Evolutionary conservation across 2,888 invertebrate species (phyloP), one percentile per base, ranked within the genome.

Genomic region (Acronicta alni): DNA sequence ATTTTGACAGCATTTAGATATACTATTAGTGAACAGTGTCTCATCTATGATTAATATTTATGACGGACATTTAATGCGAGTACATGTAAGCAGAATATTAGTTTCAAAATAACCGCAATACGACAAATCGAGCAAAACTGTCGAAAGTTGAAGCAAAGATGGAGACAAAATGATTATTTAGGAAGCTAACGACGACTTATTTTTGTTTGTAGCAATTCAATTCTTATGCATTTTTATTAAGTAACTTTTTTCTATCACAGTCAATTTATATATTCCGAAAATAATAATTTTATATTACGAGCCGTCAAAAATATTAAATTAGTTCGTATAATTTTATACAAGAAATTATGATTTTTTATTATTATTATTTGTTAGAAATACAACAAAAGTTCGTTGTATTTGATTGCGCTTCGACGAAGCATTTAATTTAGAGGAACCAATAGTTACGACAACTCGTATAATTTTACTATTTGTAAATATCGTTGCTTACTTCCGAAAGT

Each of bases 221-320:
- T 86, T 84, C 83, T 81, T 81, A 80, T 67, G 81, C 80, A 79
- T 81, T 84, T 81, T 72, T 75, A 65, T 63, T 85, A 87, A 85
- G 85, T 87, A 87, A 85, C 83, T 79, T 80, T 77, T 73, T 66
- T 54, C 81, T 89, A 89, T 89, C 89, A 89, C 89, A 89, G 89
- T 74, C 79, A 64, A 77, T 81, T 80, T 66, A 74, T 69, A 59
- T 53, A 60, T 74, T 75, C 72, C 65, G 51, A 64, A 52, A 62
- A 74, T 61, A 63, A 60, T 64, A 55, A 70, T 72, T 72, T 57
- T 65, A 43, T 69, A 64, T 58, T 70, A 70, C 57, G 64, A 77
- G 75, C 89, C 88, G 87, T 87, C 89, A 88, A 83, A 84, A 88
- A 88, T 88, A 89, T 88, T 88, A 86, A 83, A 82, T 10, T 85